These are phyloP conservation scores for Platysteira castanea DNA, from an alignment of 2,113 vertebrate species.

Conservation along the genomic window DNA sequence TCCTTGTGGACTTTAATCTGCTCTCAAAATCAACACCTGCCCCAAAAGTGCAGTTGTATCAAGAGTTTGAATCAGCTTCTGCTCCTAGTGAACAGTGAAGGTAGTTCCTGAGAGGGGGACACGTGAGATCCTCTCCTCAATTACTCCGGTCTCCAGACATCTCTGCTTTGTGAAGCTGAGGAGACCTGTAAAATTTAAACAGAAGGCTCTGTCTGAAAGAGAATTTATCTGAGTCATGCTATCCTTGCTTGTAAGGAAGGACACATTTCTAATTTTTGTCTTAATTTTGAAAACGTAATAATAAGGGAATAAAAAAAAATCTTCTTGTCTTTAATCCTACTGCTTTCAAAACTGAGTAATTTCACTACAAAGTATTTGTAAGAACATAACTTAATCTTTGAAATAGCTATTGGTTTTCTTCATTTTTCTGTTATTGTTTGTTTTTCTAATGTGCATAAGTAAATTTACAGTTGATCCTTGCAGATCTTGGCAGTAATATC, in stretches of 20 bases:
- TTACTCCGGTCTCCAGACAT: background rate
- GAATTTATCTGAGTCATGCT: background rate
- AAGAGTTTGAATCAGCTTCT: background rate
- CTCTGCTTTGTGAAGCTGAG: background rate
- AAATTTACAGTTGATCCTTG: background rate
- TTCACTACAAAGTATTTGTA: background rate
- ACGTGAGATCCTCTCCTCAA: fast-evolving
- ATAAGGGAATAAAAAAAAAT: background rate
- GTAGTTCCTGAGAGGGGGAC: background rate
- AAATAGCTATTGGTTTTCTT: background rate
- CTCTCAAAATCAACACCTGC: background rate
- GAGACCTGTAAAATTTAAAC: background rate
- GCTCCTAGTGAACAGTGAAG: background rate
- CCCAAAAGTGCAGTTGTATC: background rate
- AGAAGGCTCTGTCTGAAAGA: background rate
- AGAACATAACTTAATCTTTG: background rate
- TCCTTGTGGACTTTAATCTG: background rate
- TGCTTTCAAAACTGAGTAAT: background rate
- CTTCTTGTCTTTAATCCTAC: background rate
- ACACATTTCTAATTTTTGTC: background rate
- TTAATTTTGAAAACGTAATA: background rate
- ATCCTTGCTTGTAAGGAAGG: background rate
- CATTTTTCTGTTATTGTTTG: background rate
- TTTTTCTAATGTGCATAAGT: background rate
- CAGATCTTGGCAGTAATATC: background rate